These are phyloP conservation scores for Harpalus rufipes DNA, from an alignment of 2,888 invertebrate species.

Conservation along the genomic window DNA sequence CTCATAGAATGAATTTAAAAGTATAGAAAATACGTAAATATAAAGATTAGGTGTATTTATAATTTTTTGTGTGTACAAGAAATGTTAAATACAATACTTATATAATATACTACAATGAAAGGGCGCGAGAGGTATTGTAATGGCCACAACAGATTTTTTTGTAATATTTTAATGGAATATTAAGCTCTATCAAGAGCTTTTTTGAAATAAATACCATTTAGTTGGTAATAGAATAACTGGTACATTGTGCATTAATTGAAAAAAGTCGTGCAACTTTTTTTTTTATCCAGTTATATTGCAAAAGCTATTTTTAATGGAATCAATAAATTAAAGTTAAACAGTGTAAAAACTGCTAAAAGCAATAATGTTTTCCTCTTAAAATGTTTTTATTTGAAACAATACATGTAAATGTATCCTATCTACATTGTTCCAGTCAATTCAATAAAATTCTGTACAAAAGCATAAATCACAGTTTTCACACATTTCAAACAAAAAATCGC, in stretches of 20 bases:
- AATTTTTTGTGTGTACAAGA: too few species aligned
- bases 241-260: not conserved
- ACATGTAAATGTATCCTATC: conserved; percentile 48
- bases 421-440: conserved; percentile 40
- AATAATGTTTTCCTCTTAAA: conserved; percentile 36
- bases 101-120: too few species aligned
- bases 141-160: too few species aligned
- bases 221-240: not conserved
- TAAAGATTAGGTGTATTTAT: too few species aligned
- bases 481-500: conserved; percentile 34
- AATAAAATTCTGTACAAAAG: conserved; percentile 44
- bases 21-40: too few species aligned
- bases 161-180: not conserved
- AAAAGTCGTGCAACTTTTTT: not conserved
- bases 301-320: conserved; percentile 4
- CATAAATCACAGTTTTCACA: conserved; percentile 52
- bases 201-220: not conserved
- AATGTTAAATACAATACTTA: too few species aligned
- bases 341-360: conserved; percentile 14
- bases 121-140: too few species aligned
- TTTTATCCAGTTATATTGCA: not conserved
- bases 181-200: not conserved
- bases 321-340: conserved; percentile 20
- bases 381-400: conserved; percentile 36
- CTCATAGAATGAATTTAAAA: too few species aligned